Percentiles rank a stretch among this genome's conserved stretches.
These are phyloP conservation scores for Nesidiocoris tenuis DNA, from an alignment of 2,888 invertebrate genomes.

Conservation along the genomic window DNA sequence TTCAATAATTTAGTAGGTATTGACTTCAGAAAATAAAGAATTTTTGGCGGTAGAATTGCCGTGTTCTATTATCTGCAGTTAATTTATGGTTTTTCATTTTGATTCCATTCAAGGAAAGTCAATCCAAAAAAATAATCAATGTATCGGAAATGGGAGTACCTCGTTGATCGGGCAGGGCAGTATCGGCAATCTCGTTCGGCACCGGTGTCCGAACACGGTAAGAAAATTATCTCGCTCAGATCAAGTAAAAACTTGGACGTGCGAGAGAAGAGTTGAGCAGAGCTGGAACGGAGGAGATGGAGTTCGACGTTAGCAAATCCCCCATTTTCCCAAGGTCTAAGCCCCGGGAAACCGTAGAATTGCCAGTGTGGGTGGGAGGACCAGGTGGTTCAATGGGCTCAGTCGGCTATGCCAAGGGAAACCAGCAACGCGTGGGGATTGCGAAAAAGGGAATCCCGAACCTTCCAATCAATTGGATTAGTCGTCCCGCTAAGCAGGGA, in stretches of 20 bases:
- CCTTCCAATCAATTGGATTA: slow-evolving; percentile 33
- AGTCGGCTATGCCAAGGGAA: neutral
- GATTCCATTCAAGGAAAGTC: too few species aligned
- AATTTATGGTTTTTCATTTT: too few species aligned
- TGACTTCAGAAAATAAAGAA: too few species aligned
- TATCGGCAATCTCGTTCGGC: neutral
- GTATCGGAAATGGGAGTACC: neutral
- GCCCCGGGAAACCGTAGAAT: neutral
- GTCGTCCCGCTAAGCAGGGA: slow-evolving; percentile 28
- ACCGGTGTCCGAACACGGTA: neutral
- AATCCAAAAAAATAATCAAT: too few species aligned
- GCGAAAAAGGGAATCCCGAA: slow-evolving; percentile 12
- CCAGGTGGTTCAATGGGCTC: neutral
- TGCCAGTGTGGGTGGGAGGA: neutral
- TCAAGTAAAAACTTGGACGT: slow-evolving; percentile 27
- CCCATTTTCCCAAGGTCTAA: neutral
- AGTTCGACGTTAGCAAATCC: slow-evolving; percentile 3
- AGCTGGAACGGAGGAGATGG: neutral
- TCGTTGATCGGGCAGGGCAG: neutral
- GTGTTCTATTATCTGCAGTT: too few species aligned
- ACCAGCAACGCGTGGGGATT: slow-evolving; percentile 12
- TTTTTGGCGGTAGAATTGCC: too few species aligned
- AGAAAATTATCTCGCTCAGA: slow-evolving; percentile 13
- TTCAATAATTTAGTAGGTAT: too few species aligned
- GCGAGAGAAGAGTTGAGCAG: slow-evolving; percentile 8